Percentiles rank a stretch among this genome's conserved stretches.
These are phyloP conservation scores for Calonectris borealis DNA, from an alignment of 2,113 vertebrate species.

Conservation along the genomic window DNA sequence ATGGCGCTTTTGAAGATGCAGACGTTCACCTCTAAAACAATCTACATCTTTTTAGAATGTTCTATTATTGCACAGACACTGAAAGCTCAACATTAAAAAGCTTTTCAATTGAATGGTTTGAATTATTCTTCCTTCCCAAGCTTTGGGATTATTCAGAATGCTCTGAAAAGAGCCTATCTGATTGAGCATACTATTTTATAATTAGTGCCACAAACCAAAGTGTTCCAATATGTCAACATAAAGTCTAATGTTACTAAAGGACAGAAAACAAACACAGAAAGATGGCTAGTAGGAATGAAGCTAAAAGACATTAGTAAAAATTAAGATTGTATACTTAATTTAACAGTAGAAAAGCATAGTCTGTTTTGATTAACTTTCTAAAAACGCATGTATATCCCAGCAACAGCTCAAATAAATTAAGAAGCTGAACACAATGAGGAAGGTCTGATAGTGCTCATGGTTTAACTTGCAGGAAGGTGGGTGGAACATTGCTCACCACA, in stretches of 20 bases:
- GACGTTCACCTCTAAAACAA: not conserved
- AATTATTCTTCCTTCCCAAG: not conserved
- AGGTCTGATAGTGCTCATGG: not conserved
- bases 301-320: not conserved
- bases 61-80: not conserved
- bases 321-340: not conserved
- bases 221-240: not conserved
- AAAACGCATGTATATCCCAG: not conserved
- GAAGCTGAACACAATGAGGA: not conserved
- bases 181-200: not conserved
- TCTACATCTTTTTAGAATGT: not conserved
- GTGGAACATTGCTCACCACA: not conserved
- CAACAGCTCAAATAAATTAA: not conserved
- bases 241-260: not conserved
- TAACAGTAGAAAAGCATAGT: not conserved
- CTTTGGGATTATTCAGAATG: not conserved
- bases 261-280: not conserved
- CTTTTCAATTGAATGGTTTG: not conserved
- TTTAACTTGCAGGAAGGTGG: not conserved
- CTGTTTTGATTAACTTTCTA: not conserved
- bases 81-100: not conserved
- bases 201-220: not conserved
- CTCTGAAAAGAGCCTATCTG: not conserved
- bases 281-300: not conserved
- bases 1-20: conserved; percentile 7